Base-by-base conservation (phyloP, 2,888 invertebrate species). In the Rhorus exstirpatorius region DNA sequence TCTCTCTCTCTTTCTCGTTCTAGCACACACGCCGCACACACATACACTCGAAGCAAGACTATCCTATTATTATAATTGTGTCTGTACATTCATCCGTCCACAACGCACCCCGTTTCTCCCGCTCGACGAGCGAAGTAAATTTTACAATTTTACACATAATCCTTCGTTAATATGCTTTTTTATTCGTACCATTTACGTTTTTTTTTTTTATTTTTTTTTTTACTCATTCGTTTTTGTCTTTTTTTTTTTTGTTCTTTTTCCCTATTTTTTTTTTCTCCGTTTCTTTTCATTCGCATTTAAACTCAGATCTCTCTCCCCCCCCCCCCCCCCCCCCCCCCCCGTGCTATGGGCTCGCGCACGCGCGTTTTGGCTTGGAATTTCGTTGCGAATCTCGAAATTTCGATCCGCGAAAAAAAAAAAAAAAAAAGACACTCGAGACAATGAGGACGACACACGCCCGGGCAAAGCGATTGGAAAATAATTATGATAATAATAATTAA, bases 111-210 rank as follows among this genome's bases (percentile, higher is more conserved):
- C 87, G 85, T 55, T 68, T 78, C 76, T 86, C 87, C 86, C 88
- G 83, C 80, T 74, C 67, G 83, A 88, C 81, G 81, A 68, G 53
- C 74, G 77, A 78, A 78, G 72, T 86, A 86, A 90, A 90, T 90
- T 91, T 90, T 90, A 90, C 89, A 90, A 91, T 90, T 90, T 90
- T 90, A 91, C 90, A 91, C 87, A 87, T 89, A 90, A 90, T 89
- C 81, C 21, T 75, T 61, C 35, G n/a, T n/a, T 79, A 68, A 65
- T 70, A 71, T 58, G 71, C 31, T 35, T 71, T 41, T 53, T 58
- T 31, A 60, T 61, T 55, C 24, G 55, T 74, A 65, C 55, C 53
- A 44, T 63, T 71, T 55, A 78, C 31, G 14, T 31, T 53, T 70
- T 60, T 49, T 60, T 49, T 44, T n/a, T 14, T 70, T 55, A 17